Percentiles rank a stretch among this genome's conserved stretches.
These are phyloP conservation scores for Porites evermanni DNA, from an alignment of 92 coral and sea anemone species.

Conservation along the genomic window DNA sequence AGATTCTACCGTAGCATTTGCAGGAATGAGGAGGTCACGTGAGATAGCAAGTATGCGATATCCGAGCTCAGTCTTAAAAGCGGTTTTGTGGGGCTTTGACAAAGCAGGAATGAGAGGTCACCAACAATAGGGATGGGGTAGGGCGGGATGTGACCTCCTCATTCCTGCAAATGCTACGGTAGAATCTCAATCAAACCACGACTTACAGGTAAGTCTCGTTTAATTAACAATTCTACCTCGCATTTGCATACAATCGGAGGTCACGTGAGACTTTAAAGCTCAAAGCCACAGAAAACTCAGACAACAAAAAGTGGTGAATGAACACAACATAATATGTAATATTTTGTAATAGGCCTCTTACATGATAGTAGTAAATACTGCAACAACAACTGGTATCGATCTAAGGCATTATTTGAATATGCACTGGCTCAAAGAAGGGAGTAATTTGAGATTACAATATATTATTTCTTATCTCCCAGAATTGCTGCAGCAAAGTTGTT, in stretches of 20 bases:
- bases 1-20: slow-evolving; percentile 76
- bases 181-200: slow-evolving; percentile 54
- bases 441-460: no score
- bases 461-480: no score
- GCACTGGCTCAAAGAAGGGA: no score
- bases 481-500: no score
- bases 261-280: slow-evolving; percentile 81
- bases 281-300: slow-evolving; percentile 39
- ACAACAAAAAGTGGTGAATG: no score
- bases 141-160: slow-evolving; percentile 70
- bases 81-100: slow-evolving; percentile 9
- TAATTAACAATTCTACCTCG: slow-evolving; percentile 70
- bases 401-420: no score
- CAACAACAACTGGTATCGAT: no score
- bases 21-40: slow-evolving; percentile 70
- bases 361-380: no score
- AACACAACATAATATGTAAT: no score
- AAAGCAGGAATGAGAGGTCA: background rate
- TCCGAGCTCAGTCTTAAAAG: slow-evolving; percentile 62
- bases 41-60: slow-evolving; percentile 65
- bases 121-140: background rate
- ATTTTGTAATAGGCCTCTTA: no score
- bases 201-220: slow-evolving; percentile 45
- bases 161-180: slow-evolving; percentile 74
- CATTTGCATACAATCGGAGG: slow-evolving; percentile 79